Base-by-base conservation (phyloP, 2,113 vertebrate genomes). In the Ophthalmolycus amberensis region DNA sequence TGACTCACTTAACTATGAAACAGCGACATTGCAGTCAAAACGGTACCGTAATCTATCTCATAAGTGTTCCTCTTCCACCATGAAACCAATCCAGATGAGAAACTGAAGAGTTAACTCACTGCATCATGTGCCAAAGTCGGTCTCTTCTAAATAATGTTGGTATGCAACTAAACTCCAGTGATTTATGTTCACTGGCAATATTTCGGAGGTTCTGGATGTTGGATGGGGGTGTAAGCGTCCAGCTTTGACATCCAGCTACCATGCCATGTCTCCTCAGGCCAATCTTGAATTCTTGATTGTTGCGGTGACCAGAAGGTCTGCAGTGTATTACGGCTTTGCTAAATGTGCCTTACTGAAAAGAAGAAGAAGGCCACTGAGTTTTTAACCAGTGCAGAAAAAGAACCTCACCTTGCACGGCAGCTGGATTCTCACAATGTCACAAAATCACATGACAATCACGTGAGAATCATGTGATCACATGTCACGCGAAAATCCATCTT, bases 1-100 rank as follows among this genome's bases (percentile, higher is more conserved):
- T 79, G 87, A 76, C 82, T 80, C 29, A 72, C 59, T 84, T 85
- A 9, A 81, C 48, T 10, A 37, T 7, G 38, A 84, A 85, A 71
- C 37, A 11, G 71, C 27, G 4, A 72, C 64, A 25, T 68, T 59
- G 40, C 20, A 79, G 70, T 77, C 20, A 50, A 72, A 86, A 20
- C 7, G 58, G 11, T 4, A 8, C 15, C 20, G 46, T 60, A 40
- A 83, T 85, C 80, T 38, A 80, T 77, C 42, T 69, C 34, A 10
- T 37, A 54, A 68, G 5, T 18, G 71, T 46, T 75, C 29, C 15
- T 63, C 64, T 16, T 77, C 54, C 3, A 32, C n/a, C 9, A 16
- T 56, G 27, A 77, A 82, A 80, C 27, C 0, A 64, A 82, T 71
- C n/a, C 40, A 6, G 52, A 66, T 9, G 4, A 68, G 54, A 48